A percentile compares a stretch with the other conserved stretches of the same genome.
Conservation (phyloP, 1,140 invertebrate species). For the Drosophila nasuta region DNA sequence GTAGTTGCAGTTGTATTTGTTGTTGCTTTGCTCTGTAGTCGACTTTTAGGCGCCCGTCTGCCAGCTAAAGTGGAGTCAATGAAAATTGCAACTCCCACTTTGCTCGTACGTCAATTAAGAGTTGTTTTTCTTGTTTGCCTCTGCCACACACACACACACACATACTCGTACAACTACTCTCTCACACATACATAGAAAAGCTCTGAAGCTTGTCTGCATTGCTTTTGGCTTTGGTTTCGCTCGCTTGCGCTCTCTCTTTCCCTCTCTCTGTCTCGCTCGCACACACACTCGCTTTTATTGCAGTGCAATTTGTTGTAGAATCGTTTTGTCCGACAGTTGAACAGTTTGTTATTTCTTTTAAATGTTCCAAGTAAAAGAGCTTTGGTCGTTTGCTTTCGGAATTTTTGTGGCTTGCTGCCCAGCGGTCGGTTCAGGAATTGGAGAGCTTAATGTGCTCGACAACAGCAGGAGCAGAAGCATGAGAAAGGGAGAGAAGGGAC, state of each 20-base stretch:
- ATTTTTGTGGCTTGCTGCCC: conserved; percentile 73
- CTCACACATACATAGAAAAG: conserved; percentile 31
- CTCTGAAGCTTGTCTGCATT: conserved; percentile 53
- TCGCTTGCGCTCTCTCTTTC: conserved; percentile 11
- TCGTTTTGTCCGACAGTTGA: conserved; percentile 84
- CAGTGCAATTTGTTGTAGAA: conserved; percentile 84
- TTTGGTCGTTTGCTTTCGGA: conserved; percentile 59
- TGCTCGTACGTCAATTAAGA: conserved; percentile 84
- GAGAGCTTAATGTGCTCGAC: conserved; percentile 20
- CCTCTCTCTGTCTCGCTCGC: conserved; percentile 15
- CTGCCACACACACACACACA: conserved; percentile 1
- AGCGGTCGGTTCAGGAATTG: conserved; percentile 50
- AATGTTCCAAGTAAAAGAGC: conserved; percentile 79
- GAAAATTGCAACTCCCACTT: conserved; percentile 84
- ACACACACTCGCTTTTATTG: conserved; percentile 70
- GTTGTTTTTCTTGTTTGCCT: conserved; percentile 46
- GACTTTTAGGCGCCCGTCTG: conserved; percentile 51
- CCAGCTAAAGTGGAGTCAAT: conserved; percentile 82
- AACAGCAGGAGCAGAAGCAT: neutral
- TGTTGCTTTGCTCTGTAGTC: conserved; percentile 34
- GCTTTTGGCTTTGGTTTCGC: conserved; percentile 40
- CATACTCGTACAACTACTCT: conserved; percentile 25
- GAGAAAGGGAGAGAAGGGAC: neutral
- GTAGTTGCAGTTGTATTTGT: neutral
- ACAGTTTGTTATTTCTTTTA: conserved; percentile 84